Base-by-base conservation (phyloP, 2,888 invertebrate genomes). In the Ochropleura plecta region DNA sequence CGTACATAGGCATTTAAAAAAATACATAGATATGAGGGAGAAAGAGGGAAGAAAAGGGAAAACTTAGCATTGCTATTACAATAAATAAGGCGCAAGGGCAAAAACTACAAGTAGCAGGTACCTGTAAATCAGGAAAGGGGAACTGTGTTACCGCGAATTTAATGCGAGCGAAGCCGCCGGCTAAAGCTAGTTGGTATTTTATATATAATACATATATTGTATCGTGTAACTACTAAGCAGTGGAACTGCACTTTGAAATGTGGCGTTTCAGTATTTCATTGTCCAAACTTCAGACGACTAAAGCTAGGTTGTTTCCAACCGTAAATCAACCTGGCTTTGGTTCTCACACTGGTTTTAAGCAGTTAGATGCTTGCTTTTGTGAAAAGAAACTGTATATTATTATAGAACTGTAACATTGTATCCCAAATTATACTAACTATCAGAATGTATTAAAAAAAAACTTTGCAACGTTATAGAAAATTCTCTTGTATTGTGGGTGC, bases 271-370 rank as follows among this genome's bases (percentile, higher is more conserved):
- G 75, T 74, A 74, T 64, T 80, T 65, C 59, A 81, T 5, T 65
- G 81, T 76, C 76, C 48, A 48, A 77, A 78, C 75, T 75, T 75
- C 40, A 62, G 53, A 65, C 30, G 14, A 73, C 6, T 64, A 59
- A 73, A 80, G 16, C 80, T 20, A 73, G 16, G 30, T 74, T 59
- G n/a, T 48, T 81, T 30, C 81, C n/a, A 42, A 60, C 59, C 60
- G 48, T 77, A 77, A 74, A 81, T 65, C 59, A 75, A 60, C 48
- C n/a, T 57, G 55, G 5, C 44, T 80, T 64, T 48, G n/a, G 8
- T 53, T 65, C 18, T 48, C 59, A 14, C 30, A 48, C 30, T 64
- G 42, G 20, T 20, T 30, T 30, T 12, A 44, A 80, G 16, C 16
- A 30, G 14, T 44, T 16, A 48, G 5, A 14, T 79, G 48, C 40